Evolutionary conservation across 2,113 vertebrate species (phyloP).

Genomic region (Pungitius pungitius): DNA sequence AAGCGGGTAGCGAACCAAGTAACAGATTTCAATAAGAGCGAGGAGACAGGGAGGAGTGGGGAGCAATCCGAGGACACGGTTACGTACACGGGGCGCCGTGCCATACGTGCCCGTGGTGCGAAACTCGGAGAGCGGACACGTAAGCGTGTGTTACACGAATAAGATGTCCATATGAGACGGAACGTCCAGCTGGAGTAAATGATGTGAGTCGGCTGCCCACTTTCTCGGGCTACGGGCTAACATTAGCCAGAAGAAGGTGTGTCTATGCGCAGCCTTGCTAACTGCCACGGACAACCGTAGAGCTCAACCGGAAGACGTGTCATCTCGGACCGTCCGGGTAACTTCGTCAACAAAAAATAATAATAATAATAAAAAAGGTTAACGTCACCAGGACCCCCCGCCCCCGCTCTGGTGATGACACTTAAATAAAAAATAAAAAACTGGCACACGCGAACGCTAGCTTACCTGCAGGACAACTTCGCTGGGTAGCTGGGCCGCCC

Average conservation of each 20-base stretch:
- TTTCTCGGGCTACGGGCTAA: conserved; percentile 51
- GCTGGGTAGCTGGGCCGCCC: conserved; percentile 94
- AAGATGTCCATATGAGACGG: not conserved
- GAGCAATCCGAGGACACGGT: conserved; percentile 12
- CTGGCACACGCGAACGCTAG: conserved; percentile 32
- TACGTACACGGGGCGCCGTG: not conserved
- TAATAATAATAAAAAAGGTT: too few species aligned
- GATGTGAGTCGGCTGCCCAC: conserved; percentile 2
- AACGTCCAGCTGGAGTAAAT: not conserved
- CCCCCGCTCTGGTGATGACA: not conserved
- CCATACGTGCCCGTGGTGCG: not conserved
- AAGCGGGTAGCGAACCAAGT: not conserved
- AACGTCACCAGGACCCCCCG: not conserved
- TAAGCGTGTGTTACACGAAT: not conserved
- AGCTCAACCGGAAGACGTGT: conserved; percentile 40
- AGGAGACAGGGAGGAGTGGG: conserved; percentile 33
- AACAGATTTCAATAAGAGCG: conserved; percentile 23
- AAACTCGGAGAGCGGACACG: not conserved
- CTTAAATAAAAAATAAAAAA: not conserved
- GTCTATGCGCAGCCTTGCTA: conserved; percentile 73
- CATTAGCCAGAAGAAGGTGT: conserved; percentile 76
- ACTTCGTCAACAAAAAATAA: conserved; percentile 13
- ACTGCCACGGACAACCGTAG: conserved; percentile 16
- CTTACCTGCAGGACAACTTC: conserved; percentile 95
- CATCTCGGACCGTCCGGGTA: conserved; percentile 20